Conservation (phyloP, 2,113 vertebrate genomes). For the Vanacampus margaritifer region DNA sequence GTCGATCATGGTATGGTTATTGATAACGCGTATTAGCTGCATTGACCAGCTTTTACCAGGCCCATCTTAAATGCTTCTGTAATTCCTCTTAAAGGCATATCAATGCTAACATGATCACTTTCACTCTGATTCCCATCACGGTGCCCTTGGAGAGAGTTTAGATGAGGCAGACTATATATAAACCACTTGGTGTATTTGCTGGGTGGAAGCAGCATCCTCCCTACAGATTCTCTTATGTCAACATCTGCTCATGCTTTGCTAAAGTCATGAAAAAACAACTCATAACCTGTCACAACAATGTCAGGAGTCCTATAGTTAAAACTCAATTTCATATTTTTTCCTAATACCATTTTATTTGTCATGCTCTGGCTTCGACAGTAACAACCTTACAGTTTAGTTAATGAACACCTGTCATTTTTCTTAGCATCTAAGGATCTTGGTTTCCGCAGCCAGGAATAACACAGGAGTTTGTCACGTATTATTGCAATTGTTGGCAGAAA, state of each 20-base stretch:
- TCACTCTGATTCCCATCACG: neutral
- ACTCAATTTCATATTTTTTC: neutral
- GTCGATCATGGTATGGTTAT: too few relatives aligned
- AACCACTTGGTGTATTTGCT: neutral
- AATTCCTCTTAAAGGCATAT: neutral
- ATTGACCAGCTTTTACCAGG: too few relatives aligned
- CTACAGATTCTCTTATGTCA: neutral
- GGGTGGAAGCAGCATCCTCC: neutral
- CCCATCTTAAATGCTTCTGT: neutral
- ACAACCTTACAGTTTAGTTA: neutral
- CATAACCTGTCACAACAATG: neutral
- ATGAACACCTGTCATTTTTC: neutral
- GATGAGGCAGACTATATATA: neutral
- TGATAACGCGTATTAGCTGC: too few relatives aligned
- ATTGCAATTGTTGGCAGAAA: conserved; percentile 5
- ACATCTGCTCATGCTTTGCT: neutral
- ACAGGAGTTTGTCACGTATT: neutral
- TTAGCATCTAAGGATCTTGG: neutral
- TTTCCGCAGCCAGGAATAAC: neutral
- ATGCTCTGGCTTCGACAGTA: neutral
- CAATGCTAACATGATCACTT: neutral
- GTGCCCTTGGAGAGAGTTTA: neutral
- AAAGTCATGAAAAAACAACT: neutral
- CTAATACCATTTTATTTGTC: neutral
- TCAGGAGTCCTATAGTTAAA: neutral